Evolutionary conservation across 2,797 vertebrate species (phyloP).

Genomic region (Benthosema pterotum): DNA sequence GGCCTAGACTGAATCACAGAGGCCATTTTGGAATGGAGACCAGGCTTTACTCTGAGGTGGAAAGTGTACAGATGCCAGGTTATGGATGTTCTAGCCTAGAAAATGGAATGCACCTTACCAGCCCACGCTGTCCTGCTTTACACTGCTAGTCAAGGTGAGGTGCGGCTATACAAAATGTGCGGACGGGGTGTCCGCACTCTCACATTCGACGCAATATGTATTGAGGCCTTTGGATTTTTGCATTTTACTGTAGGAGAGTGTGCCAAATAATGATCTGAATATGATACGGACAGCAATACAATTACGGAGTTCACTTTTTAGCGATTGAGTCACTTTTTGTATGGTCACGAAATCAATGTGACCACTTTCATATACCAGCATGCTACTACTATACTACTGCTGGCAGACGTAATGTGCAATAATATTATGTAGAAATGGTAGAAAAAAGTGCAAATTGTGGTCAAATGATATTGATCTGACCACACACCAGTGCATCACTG

Average conservation of each 20-base stretch:
- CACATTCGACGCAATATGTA: conserved; percentile 25
- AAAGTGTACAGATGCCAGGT: no score
- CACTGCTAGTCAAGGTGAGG: conserved; percentile 32
- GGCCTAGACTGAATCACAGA: no score
- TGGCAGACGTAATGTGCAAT: conserved; percentile 61
- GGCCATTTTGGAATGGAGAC: no score
- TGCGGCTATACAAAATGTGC: conserved; percentile 35
- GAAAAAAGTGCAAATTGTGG: background rate
- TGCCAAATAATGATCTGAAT: conserved; percentile 55
- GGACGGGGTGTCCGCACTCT: conserved; percentile 7
- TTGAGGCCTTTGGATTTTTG: conserved; percentile 36
- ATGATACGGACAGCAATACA: conserved; percentile 34
- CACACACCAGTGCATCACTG: background rate
- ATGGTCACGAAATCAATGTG: conserved; percentile 29
- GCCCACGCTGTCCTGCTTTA: conserved; percentile 41
- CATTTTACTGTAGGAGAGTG: conserved; percentile 50
- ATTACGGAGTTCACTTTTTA: conserved; percentile 47
- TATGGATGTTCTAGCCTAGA: conserved; percentile 44
- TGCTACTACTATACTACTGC: conserved; percentile 1
- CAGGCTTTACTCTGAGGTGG: no score
- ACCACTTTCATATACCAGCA: conserved; percentile 24
- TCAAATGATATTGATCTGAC: conserved; percentile 7
- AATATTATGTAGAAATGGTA: conserved; percentile 10
- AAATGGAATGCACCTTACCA: conserved; percentile 49
- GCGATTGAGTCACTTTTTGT: conserved; percentile 23